Evolutionary conservation across 2,888 invertebrate species (phyloP).

Genomic region (Shargacucullia verbasci): DNA sequence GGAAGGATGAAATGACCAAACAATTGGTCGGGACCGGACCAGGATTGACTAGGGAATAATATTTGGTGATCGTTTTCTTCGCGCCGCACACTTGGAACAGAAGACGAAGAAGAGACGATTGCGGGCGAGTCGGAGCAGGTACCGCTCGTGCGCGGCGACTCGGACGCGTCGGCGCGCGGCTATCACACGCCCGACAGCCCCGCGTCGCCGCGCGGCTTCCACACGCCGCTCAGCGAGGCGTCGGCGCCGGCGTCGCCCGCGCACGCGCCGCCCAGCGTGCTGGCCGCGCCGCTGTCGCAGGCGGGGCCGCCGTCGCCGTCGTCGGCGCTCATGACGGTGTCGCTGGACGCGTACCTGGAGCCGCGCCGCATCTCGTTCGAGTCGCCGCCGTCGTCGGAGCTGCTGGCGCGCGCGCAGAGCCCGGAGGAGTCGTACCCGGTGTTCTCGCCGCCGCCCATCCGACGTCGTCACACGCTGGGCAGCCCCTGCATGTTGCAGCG

Average conservation of each 20-base stretch:
- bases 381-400: slow-evolving; percentile 93
- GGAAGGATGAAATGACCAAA: not conserved
- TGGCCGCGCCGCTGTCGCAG: slow-evolving; percentile 68
- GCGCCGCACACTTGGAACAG: slow-evolving; percentile 62
- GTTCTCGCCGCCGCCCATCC: slow-evolving; percentile 94
- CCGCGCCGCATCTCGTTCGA: slow-evolving; percentile 94
- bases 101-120: slow-evolving; percentile 79
- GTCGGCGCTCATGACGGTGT: slow-evolving; percentile 95
- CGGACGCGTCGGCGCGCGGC: slow-evolving; percentile 88
- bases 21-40: not conserved
- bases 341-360: slow-evolving; percentile 95
- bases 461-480: slow-evolving; percentile 90
- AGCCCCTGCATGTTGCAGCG: slow-evolving; percentile 89
- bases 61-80: slow-evolving; percentile 41
- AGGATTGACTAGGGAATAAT: slow-evolving; percentile 30
- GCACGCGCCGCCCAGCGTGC: slow-evolving; percentile 79
- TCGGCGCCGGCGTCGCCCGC: slow-evolving; percentile 85
- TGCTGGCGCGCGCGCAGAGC: slow-evolving; percentile 91
- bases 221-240: slow-evolving; percentile 92
- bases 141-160: slow-evolving; percentile 88
- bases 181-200: slow-evolving; percentile 85
- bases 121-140: slow-evolving; percentile 77
- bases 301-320: slow-evolving; percentile 93
- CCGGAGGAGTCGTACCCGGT: slow-evolving; percentile 96
- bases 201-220: slow-evolving; percentile 90